These are phyloP conservation scores for Tringa solitaria DNA, from an alignment of 2,113 vertebrate species.

Conservation along the genomic window DNA sequence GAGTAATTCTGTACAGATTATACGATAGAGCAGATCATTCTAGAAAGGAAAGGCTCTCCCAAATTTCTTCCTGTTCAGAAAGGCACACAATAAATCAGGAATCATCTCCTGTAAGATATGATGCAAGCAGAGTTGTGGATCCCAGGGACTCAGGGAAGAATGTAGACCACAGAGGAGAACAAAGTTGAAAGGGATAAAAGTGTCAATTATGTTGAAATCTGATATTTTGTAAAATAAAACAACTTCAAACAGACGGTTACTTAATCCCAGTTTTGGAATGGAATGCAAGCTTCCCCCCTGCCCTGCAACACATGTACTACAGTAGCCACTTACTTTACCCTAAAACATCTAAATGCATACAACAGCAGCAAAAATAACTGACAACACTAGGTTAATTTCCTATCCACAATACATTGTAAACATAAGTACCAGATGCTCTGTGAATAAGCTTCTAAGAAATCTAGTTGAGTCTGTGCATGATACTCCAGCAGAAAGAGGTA, in stretches of 20 bases:
- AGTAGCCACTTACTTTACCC: not conserved
- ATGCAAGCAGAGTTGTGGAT: not conserved
- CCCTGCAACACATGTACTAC: not conserved
- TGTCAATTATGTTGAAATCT: constrained; percentile 38
- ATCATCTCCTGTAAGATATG: not conserved
- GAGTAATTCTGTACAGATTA: not conserved
- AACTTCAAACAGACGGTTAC: constrained; percentile 23
- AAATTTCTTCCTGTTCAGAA: not conserved
- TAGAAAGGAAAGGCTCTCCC: not conserved
- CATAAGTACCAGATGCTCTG: not conserved
- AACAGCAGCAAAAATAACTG: not conserved
- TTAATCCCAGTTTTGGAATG: constrained; percentile 27
- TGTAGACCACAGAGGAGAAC: constrained; percentile 18
- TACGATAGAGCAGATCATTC: not conserved
- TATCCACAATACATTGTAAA: not conserved
- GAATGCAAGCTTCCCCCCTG: not conserved
- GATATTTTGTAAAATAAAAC: constrained; percentile 31
- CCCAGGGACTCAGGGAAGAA: not conserved
- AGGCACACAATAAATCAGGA: not conserved
- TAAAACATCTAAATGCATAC: not conserved
- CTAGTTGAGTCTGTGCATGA: not conserved
- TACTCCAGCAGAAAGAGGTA: not conserved
- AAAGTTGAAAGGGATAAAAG: constrained; percentile 29
- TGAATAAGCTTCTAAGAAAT: not conserved
- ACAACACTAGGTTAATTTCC: not conserved